A percentile compares a stretch with the other conserved stretches of the same genome.
Conservation (phyloP, 2,797 vertebrate genomes). For the Cryptoprocta ferox region DNA sequence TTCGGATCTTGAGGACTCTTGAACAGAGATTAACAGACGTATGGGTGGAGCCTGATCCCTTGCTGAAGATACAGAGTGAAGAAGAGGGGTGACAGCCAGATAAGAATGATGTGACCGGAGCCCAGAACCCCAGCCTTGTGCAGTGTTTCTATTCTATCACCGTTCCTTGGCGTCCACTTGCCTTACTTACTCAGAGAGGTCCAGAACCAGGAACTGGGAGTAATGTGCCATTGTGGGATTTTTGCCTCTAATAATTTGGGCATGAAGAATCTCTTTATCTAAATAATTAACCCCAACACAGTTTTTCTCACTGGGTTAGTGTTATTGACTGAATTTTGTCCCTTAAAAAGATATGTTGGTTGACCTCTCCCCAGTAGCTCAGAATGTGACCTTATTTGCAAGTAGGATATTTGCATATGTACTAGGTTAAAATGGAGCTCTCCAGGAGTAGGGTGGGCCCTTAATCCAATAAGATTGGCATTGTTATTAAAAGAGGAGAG, state of each 20-base stretch:
- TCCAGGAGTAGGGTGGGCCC: neutral
- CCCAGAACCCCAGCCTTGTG: neutral
- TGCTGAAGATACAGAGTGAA: neutral
- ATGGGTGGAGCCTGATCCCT: neutral
- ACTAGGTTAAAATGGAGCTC: neutral
- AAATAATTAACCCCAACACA: neutral
- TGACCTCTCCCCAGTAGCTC: neutral
- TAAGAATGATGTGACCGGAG: neutral
- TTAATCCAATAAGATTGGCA: neutral
- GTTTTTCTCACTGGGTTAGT: neutral
- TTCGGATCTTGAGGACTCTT: neutral
- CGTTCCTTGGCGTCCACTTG: neutral
- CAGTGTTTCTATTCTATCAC: neutral
- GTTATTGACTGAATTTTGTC: neutral
- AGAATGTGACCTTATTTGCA: neutral
- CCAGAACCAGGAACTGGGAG: neutral
- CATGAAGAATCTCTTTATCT: neutral
- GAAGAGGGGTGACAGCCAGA: neutral
- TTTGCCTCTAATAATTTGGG: neutral
- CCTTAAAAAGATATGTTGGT: neutral
- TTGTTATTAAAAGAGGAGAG: neutral
- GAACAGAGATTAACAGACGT: neutral
- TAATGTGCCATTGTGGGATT: neutral
- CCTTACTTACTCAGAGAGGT: neutral
- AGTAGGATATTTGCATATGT: neutral